These are phyloP conservation scores for Xestia rhomboidea DNA, from an alignment of 2,888 invertebrate species.

Conservation along the genomic window DNA sequence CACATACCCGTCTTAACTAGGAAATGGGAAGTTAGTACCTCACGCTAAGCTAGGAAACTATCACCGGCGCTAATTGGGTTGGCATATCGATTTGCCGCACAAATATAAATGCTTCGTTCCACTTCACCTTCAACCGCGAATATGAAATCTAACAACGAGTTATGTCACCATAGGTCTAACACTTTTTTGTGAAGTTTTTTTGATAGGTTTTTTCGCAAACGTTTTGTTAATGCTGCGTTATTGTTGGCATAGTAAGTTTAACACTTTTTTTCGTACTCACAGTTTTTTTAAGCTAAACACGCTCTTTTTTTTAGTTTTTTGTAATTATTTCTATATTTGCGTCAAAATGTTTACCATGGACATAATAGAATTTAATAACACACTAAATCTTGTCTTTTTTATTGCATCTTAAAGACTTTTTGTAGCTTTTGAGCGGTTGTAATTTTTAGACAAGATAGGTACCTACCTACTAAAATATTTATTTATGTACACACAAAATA, in stretches of 20 bases:
- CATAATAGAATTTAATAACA: neutral
- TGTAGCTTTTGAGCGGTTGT: neutral
- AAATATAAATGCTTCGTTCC: conserved; percentile 41
- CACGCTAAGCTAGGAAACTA: conserved; percentile 31
- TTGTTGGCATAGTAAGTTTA: conserved; percentile 22
- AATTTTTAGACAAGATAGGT: neutral
- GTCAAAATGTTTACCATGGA: neutral
- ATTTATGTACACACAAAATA: no score
- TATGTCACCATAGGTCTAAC: neutral
- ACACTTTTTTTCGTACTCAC: conserved; percentile 14
- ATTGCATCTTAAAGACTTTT: neutral
- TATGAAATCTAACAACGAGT: conserved; percentile 16
- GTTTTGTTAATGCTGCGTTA: conserved; percentile 30
- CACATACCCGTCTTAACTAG: neutral
- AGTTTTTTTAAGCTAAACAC: conserved; percentile 22
- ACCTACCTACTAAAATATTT: neutral
- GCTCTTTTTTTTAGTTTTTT: conserved; percentile 26
- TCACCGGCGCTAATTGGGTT: conserved; percentile 43
- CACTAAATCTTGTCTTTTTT: neutral
- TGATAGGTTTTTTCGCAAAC: neutral
- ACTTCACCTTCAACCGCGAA: conserved; percentile 16
- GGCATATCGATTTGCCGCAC: conserved; percentile 49
- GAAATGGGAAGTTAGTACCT: conserved; percentile 29
- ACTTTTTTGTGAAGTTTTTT: conserved; percentile 34
- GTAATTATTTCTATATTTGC: neutral